Conservation (phyloP, 2,888 invertebrate species). For the Nesidiocoris tenuis region DNA sequence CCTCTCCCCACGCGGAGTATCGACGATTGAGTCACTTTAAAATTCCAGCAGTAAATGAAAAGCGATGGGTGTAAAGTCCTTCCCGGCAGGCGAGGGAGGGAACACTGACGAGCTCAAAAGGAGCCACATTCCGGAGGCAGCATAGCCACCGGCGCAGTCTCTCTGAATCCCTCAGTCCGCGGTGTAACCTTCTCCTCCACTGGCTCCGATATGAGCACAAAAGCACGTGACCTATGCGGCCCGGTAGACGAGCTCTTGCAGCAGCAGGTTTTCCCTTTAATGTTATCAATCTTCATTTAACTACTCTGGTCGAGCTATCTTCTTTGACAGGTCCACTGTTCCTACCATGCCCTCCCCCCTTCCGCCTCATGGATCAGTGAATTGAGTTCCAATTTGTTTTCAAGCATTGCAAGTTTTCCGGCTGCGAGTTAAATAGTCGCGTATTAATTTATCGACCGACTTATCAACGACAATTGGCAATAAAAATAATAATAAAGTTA, state of each 20-base stretch:
- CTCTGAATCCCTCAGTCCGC: not conserved
- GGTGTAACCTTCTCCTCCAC: not conserved
- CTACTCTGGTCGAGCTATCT: not conserved
- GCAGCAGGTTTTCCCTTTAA: not conserved
- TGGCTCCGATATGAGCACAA: not conserved
- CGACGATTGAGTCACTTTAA: constrained; percentile 5
- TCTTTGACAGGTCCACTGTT: too few species aligned
- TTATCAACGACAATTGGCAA: too few species aligned
- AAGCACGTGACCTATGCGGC: not conserved
- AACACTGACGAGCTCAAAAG: constrained; percentile 14
- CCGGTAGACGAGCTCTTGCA: not conserved
- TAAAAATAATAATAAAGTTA: too few species aligned
- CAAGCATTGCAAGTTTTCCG: too few species aligned
- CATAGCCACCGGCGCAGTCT: not conserved
- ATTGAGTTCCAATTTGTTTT: too few species aligned
- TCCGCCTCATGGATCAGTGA: too few species aligned
- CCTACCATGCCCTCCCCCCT: too few species aligned
- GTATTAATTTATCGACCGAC: too few species aligned
- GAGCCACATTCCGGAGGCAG: not conserved
- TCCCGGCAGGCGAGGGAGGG: not conserved
- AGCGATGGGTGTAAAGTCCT: not conserved
- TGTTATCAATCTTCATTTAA: not conserved
- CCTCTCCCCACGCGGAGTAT: not conserved
- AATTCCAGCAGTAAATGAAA: constrained; percentile 3
- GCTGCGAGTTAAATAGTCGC: too few species aligned